phyloP scores from a whole-genome alignment of 2,888 invertebrate species.

The Linnaemya tessellans region DNA sequence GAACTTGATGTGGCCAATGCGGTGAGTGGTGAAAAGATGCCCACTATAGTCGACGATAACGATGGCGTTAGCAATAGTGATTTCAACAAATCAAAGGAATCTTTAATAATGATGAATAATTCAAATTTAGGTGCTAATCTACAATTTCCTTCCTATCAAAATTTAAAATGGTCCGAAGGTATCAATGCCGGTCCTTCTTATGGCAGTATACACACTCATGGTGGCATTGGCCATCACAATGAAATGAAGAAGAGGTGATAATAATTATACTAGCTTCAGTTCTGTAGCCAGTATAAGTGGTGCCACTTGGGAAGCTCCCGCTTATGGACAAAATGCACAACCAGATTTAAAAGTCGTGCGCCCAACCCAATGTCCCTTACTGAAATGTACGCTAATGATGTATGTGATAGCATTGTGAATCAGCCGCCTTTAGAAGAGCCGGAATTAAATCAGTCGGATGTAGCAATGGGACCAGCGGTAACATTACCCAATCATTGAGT shows the following conservation, averaged over 20 bases:
- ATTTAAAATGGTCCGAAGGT: constrained; percentile 80
- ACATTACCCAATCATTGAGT: constrained; percentile 78
- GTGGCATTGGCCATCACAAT: constrained; percentile 44
- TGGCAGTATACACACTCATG: constrained; percentile 58
- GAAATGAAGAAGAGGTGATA: constrained; percentile 46
- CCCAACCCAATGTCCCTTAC: constrained; percentile 76
- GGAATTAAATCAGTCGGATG: constrained; percentile 11
- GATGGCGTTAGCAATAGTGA: constrained; percentile 33
- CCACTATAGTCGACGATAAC: constrained; percentile 22
- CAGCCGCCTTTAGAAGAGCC: constrained; percentile 15
- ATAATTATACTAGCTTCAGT: constrained; percentile 45
- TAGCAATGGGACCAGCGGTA: constrained; percentile 64
- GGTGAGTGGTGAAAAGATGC: constrained; percentile 56
- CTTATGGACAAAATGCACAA: constrained; percentile 73
- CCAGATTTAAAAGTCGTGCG: constrained; percentile 74
- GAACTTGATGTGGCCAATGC: constrained; percentile 71
- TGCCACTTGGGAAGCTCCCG: constrained; percentile 75
- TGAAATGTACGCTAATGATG: constrained; percentile 75
- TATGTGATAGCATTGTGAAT: constrained; percentile 59
- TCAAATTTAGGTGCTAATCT: constrained; percentile 65
- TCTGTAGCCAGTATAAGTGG: constrained; percentile 71
- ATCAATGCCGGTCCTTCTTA: constrained; percentile 75
- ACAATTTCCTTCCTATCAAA: constrained; percentile 72
- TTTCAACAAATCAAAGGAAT: constrained; percentile 47
- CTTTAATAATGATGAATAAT: constrained; percentile 25